Evolutionary conservation across 1,140 invertebrate genomes (phyloP).

Genomic region (Drosophila lowei): DNA sequence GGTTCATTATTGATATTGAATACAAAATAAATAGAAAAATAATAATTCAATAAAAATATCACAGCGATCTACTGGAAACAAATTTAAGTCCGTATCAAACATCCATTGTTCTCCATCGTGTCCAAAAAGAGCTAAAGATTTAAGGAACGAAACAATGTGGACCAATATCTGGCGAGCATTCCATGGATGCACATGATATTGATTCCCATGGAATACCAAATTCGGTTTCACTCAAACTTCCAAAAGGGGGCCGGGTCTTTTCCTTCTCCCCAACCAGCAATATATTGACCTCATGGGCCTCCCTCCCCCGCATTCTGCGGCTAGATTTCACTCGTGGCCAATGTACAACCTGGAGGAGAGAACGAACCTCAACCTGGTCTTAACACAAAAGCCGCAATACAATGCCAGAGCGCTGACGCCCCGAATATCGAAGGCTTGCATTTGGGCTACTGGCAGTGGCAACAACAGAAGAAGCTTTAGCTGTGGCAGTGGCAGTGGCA

Average conservation of each 20-base stretch:
- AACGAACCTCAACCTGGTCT: conserved; percentile 3
- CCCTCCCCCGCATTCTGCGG: conserved; percentile 17
- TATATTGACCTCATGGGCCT: conserved; percentile 32
- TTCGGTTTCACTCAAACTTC: conserved; percentile 30
- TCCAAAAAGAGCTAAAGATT: too few species aligned
- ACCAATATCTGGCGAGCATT: too few species aligned
- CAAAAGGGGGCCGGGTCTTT: neutral
- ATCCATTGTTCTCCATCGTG: too few species aligned
- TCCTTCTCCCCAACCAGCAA: conserved; percentile 7
- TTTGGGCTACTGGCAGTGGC: conserved; percentile 26
- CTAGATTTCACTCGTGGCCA: conserved; percentile 43
- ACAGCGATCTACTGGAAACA: too few species aligned
- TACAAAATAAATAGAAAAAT: too few species aligned
- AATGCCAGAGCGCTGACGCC: conserved; percentile 33
- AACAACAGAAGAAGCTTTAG: neutral
- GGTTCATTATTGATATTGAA: too few species aligned
- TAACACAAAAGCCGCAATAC: conserved; percentile 45
- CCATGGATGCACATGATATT: neutral
- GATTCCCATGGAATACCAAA: conserved; percentile 17
- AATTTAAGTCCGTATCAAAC: too few species aligned
- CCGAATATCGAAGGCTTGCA: conserved; percentile 65
- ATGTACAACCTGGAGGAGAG: conserved; percentile 20
- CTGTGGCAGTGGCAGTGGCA: neutral
- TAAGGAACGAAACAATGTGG: too few species aligned
- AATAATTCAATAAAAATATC: too few species aligned